Conservation (phyloP, 2,113 vertebrate genomes). For the Irena cyanogastra region DNA sequence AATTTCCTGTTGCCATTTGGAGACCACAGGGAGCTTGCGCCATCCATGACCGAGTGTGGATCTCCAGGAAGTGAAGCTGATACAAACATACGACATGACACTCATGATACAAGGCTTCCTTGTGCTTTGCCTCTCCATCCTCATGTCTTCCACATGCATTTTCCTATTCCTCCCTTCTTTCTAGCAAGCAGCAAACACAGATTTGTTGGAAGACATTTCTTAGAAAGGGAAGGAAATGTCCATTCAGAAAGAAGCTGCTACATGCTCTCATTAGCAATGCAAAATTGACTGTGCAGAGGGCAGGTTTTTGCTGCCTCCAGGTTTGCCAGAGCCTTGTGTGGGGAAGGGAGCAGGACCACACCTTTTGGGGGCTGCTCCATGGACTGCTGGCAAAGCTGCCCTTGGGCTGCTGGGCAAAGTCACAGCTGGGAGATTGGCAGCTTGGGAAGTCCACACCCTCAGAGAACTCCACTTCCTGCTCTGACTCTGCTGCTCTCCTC, state of each 20-base stretch:
- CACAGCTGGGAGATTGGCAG: not conserved
- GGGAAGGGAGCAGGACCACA: not conserved
- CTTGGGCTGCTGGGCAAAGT: not conserved
- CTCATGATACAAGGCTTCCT: not conserved
- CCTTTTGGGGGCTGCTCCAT: not conserved
- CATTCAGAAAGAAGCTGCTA: not conserved
- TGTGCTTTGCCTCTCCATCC: not conserved
- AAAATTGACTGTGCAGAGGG: accelerated
- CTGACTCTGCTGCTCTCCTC: not conserved
- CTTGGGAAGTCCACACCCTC: not conserved
- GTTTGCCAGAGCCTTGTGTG: not conserved
- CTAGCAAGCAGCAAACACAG: not conserved
- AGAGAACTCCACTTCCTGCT: not conserved
- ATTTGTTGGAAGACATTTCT: not conserved
- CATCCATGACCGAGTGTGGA: not conserved
- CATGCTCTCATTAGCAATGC: not conserved
- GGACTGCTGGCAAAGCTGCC: not conserved
- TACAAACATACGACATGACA: not conserved
- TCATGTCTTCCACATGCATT: not conserved
- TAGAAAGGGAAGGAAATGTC: accelerated
- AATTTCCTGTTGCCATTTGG: not conserved
- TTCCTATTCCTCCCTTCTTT: not conserved
- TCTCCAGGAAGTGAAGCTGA: not conserved
- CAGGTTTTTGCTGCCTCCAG: not conserved
- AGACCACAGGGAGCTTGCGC: not conserved